Evolutionary conservation across 2,113 vertebrate species (phyloP).

Genomic region (Taurulus bubalis): DNA sequence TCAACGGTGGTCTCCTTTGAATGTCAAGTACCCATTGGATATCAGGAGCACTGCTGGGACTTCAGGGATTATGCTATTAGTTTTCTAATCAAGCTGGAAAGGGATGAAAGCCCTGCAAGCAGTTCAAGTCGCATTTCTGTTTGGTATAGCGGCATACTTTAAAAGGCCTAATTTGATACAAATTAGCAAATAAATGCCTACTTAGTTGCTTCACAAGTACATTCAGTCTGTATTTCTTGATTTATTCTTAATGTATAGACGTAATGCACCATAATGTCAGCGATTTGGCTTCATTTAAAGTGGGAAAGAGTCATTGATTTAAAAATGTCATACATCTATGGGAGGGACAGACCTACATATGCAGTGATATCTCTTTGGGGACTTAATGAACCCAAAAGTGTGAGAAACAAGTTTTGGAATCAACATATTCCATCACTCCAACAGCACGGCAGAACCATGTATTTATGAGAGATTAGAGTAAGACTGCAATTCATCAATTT

Average conservation of each 20-base stretch:
- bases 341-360: conserved; percentile 4
- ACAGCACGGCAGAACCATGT: not conserved
- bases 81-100: conserved; percentile 56
- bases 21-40: conserved; percentile 56
- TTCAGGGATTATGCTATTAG: conserved; percentile 51
- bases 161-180: conserved; percentile 52
- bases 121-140: conserved; percentile 38
- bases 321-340: conserved; percentile 29
- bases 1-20: conserved; percentile 53
- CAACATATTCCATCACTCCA: not conserved
- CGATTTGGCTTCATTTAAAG: conserved; percentile 29
- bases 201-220: conserved; percentile 17
- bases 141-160: conserved; percentile 36
- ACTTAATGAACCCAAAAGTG: conserved; percentile 13
- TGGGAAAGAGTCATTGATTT: conserved; percentile 10
- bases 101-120: conserved; percentile 46
- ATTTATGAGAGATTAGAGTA: not conserved
- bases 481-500: conserved; percentile 18
- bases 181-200: conserved; percentile 46
- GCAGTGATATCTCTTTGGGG: not conserved
- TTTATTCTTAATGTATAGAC: conserved; percentile 20
- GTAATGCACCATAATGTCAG: conserved; percentile 29
- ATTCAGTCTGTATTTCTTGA: conserved; percentile 14
- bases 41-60: conserved; percentile 51
- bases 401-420: not conserved